Evolutionary conservation across 2,113 vertebrate species (phyloP), one percentile per base, ranked within the genome.

Genomic region (Dicaeum eximium): DNA sequence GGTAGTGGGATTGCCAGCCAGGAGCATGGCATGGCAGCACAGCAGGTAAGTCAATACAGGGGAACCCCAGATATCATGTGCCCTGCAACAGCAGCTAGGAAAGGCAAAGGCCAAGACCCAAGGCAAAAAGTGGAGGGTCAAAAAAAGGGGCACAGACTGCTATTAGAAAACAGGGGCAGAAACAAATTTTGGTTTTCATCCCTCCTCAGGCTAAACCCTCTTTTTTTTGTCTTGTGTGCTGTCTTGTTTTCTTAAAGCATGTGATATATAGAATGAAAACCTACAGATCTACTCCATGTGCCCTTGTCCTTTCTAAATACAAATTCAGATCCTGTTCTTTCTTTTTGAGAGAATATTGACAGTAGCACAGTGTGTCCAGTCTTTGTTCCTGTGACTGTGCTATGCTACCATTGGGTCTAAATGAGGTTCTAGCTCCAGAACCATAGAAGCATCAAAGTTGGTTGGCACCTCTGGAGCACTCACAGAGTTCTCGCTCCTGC

Each of bases 1-100:
- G 42, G 61, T 23, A 15, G 31, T 0, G 0, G n/a, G 51, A 71
- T 24, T 51, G 14, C 20, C 2, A 2, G 25, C 15, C 37, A 71
- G 13, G 13, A 62, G 9, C 7, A 1, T 16, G n/a, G 17, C 3
- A 20, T 61, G 51, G 25, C 65, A 73, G 16, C 7, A 8, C 27
- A 66, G 51, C 11, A 48, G 25, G 6, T 11, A 27, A 51, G 56
- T 44, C 25, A 72, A 33, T 22, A 18, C 12, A 64, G 12, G 6
- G 22, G 10, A 80, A 13, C 8, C 54, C 54, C 23, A 14, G 11
- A 10, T 7, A 42, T 53, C 2, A 1, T 54, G 31, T 37, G 10
- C n/a, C 7, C 24, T 83, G 24, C 24, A 24, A 83, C 38, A 80
- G 22, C 44, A 84, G 3, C 11, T 57, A 47, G 17, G 21, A 75